phyloP scores from a whole-genome alignment of 35 echinoderm and acorn worm genomes.

The Patiria miniata region DNA sequence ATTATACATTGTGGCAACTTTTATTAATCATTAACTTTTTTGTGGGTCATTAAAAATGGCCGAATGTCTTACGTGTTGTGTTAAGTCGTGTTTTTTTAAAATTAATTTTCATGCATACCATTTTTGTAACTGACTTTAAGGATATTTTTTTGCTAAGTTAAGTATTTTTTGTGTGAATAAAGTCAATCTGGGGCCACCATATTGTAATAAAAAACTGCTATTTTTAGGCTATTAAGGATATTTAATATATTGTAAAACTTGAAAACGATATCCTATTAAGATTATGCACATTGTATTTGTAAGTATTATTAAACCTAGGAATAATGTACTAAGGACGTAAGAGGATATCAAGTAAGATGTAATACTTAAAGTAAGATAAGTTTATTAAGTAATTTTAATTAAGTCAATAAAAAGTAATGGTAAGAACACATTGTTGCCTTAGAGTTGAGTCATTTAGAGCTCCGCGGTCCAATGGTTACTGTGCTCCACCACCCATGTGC shows the following conservation, averaged over 20 bases:
- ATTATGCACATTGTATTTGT: slow-evolving; percentile 34
- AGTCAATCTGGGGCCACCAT: slow-evolving; percentile 20
- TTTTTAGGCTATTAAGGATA: slow-evolving; percentile 29
- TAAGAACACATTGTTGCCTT: not conserved
- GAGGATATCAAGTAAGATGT: not conserved
- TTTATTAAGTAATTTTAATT: slow-evolving; percentile 17
- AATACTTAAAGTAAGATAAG: slow-evolving; percentile 12
- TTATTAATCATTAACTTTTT: not conserved
- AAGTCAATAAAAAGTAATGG: slow-evolving; percentile 5
- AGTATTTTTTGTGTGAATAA: slow-evolving; percentile 28
- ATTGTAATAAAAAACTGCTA: slow-evolving; percentile 31
- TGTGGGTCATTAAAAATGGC: slow-evolving; percentile 24
- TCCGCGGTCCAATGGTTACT: too few species aligned
- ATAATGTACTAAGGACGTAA: slow-evolving; percentile 10
- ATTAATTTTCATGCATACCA: slow-evolving; percentile 21
- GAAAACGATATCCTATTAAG: slow-evolving; percentile 10
- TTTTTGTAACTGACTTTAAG: slow-evolving; percentile 15
- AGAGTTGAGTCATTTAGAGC: too few species aligned
- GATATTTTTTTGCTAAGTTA: slow-evolving; percentile 34
- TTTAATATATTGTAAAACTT: slow-evolving; percentile 11
- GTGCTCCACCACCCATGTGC: too few species aligned
- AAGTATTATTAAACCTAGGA: slow-evolving; percentile 24
- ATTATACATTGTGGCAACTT: slow-evolving; percentile 5
- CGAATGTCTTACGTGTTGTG: slow-evolving; percentile 1
- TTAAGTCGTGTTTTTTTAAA: not conserved